These are phyloP conservation scores for Urechis unicinctus DNA, from an alignment of 2,888 invertebrate species.

Conservation along the genomic window DNA sequence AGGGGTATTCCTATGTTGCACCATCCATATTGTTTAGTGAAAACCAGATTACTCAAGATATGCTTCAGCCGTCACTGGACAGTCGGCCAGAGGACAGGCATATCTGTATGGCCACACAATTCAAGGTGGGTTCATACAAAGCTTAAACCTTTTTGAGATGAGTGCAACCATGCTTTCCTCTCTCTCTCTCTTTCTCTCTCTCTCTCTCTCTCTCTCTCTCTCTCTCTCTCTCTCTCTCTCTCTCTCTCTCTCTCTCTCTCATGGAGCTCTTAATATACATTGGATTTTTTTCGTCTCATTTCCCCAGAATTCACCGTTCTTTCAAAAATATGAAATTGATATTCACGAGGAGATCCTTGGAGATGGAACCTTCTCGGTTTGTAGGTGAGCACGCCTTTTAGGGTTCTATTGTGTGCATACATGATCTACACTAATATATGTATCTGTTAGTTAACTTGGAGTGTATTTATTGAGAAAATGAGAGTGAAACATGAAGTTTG, in stretches of 20 bases:
- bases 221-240: too few species aligned
- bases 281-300: too few species aligned
- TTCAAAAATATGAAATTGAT: conserved; percentile 74
- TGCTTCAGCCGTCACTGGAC: conserved; percentile 27
- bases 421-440: too few species aligned
- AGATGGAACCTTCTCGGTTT: conserved; percentile 83
- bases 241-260: too few species aligned
- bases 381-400: conserved; percentile 56
- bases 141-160: neutral
- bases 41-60: conserved; percentile 52
- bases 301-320: conserved; percentile 74
- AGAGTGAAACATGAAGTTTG: neutral
- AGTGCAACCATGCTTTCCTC: too few species aligned
- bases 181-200: too few species aligned
- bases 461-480: neutral
- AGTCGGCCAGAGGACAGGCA: conserved; percentile 36
- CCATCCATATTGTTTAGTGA: conserved; percentile 75
- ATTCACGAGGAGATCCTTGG: conserved; percentile 65
- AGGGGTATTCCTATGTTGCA: conserved; percentile 92
- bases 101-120: conserved; percentile 34
- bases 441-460: too few species aligned
- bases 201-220: too few species aligned
- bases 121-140: conserved; percentile 33
- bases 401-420: too few species aligned
- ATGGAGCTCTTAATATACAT: too few species aligned